Evolutionary conservation across 2,797 vertebrate species (phyloP).

Genomic region (Tenualosa thibaudeaui): DNA sequence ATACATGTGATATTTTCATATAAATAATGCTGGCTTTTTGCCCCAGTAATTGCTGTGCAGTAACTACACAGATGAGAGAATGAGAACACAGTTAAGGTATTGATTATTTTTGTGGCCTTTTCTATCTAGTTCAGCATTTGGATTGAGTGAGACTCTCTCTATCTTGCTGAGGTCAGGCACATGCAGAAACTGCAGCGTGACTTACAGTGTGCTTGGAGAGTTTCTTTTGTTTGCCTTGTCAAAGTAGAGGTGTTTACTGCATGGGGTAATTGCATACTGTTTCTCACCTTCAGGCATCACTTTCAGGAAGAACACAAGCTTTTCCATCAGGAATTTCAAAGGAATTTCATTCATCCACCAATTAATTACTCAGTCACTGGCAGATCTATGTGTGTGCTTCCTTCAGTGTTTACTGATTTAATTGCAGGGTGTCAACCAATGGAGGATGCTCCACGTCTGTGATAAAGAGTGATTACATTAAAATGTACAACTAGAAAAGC

Average conservation of each 20-base stretch:
- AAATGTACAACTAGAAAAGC: neutral
- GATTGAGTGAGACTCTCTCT: neutral
- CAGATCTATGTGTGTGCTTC: neutral
- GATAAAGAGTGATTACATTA: neutral
- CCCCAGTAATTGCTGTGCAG: conserved; percentile 63
- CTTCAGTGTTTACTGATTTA: neutral
- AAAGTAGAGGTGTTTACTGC: neutral
- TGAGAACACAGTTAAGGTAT: conserved; percentile 38
- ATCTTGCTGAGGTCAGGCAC: neutral
- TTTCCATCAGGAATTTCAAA: too few relatives aligned
- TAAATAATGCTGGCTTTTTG: conserved; percentile 63
- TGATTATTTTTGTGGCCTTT: conserved; percentile 38
- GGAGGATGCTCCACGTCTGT: neutral
- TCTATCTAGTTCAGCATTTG: neutral
- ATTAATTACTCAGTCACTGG: neutral
- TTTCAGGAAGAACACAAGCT: too few relatives aligned
- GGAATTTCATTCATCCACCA: too few relatives aligned
- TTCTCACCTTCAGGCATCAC: too few relatives aligned
- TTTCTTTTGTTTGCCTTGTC: neutral
- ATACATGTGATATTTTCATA: conserved; percentile 70
- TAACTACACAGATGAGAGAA: conserved; percentile 49
- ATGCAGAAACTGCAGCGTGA: neutral
- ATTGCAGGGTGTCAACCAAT: neutral
- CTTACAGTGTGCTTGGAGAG: neutral
- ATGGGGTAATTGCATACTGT: too few relatives aligned